Evolutionary conservation across 2,888 invertebrate species (phyloP).

Genomic region (Mechanitis messenoides): DNA sequence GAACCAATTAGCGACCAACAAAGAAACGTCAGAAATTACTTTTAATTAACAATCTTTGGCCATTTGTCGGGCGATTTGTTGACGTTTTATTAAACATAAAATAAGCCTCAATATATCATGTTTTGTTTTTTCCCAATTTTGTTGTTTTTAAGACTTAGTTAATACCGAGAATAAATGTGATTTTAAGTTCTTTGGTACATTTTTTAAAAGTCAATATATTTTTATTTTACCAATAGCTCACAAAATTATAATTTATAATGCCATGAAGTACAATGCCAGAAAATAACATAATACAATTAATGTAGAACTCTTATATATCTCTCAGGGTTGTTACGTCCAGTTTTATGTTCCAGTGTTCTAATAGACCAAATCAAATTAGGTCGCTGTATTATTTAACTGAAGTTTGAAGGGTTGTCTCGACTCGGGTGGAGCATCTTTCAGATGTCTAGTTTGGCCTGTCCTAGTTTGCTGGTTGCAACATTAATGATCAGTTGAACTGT

Average conservation of each 20-base stretch:
- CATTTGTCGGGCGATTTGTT: slow-evolving; percentile 9
- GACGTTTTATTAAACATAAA: slow-evolving; percentile 7
- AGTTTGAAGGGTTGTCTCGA: slow-evolving; percentile 5
- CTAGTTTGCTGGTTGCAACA: slow-evolving; percentile 2
- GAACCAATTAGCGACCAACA: slow-evolving; percentile 17
- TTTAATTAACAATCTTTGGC: slow-evolving; percentile 19
- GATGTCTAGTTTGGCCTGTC: slow-evolving; percentile 4
- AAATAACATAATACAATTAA: too few species aligned
- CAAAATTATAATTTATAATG: too few species aligned
- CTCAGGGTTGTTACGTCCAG: background rate
- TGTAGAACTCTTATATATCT: background rate
- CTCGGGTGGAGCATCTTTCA: slow-evolving; percentile 2
- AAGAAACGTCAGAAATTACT: slow-evolving; percentile 21
- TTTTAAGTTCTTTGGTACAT: background rate
- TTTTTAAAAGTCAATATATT: too few species aligned
- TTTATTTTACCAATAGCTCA: too few species aligned
- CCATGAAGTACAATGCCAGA: too few species aligned
- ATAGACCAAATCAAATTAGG: slow-evolving; percentile 3
- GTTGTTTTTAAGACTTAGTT: background rate
- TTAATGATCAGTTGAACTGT: slow-evolving; percentile 1
- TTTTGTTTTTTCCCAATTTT: too few species aligned
- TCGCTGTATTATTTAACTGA: slow-evolving; percentile 6
- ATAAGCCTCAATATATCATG: background rate
- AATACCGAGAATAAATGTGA: background rate
- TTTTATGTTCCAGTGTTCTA: background rate